These are phyloP conservation scores for Cetoscarus ocellatus DNA, from an alignment of 2,797 vertebrate species.

Conservation along the genomic window DNA sequence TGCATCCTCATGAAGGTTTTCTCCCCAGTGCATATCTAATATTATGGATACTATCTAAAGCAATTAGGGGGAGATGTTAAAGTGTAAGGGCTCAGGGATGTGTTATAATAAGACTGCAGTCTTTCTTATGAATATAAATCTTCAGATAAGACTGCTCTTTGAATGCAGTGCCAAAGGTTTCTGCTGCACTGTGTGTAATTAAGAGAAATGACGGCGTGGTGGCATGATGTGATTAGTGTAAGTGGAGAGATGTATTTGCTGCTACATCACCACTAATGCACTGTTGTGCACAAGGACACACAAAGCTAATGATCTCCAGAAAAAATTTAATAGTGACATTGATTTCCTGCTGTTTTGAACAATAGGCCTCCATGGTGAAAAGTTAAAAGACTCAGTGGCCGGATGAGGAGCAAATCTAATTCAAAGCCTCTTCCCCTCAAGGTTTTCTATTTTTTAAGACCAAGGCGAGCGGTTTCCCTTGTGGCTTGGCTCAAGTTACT, in stretches of 20 bases:
- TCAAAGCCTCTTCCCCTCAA: slow-evolving; percentile 43
- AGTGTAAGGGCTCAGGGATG: neutral
- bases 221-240: slow-evolving; percentile 5
- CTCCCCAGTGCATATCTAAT: slow-evolving; percentile 1
- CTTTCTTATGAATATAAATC: slow-evolving; percentile 20
- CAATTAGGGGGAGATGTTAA: slow-evolving; percentile 17
- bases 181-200: slow-evolving; percentile 1
- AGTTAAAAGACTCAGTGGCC: slow-evolving; percentile 40
- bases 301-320: slow-evolving; percentile 26
- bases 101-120: slow-evolving; percentile 5
- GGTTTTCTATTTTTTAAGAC: slow-evolving; percentile 47
- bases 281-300: neutral
- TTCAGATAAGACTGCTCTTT: slow-evolving; percentile 17
- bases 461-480: slow-evolving; percentile 41
- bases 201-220: neutral
- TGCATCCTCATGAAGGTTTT: neutral
- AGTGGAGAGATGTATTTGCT: slow-evolving; percentile 5
- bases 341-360: slow-evolving; percentile 46
- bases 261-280: slow-evolving; percentile 8
- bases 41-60: slow-evolving; percentile 20
- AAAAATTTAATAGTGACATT: slow-evolving; percentile 46
- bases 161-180: slow-evolving; percentile 9
- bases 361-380: slow-evolving; percentile 19
- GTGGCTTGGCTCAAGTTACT: slow-evolving; percentile 58
- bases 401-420: slow-evolving; percentile 60